These are phyloP conservation scores for Gambelia wislizenii DNA, from an alignment of 2,797 vertebrate genomes.

Conservation along the genomic window DNA sequence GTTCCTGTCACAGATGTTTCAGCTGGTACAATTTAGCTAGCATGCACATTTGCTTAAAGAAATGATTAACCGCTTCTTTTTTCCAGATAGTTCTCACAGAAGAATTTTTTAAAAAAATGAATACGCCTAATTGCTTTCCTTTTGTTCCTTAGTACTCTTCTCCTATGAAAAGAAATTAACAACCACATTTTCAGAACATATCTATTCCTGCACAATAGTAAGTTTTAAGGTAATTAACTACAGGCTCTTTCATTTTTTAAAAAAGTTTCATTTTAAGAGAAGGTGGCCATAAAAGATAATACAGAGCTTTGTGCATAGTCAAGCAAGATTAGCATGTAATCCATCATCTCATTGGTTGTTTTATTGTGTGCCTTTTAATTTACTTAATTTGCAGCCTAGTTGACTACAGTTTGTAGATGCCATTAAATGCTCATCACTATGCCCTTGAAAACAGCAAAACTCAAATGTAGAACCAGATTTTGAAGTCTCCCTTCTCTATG, in stretches of 20 bases:
- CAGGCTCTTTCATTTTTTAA: not conserved
- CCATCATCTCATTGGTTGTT: not conserved
- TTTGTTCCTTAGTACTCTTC: conserved; percentile 66
- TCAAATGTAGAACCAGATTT: too few relatives aligned
- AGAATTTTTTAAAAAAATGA: conserved; percentile 48
- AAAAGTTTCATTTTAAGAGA: not conserved
- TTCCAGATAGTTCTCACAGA: conserved; percentile 52
- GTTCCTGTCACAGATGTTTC: conserved; percentile 61
- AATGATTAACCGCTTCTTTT: conserved; percentile 65
- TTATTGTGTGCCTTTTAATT: not conserved
- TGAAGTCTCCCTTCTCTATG: not conserved
- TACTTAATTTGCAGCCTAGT: not conserved
- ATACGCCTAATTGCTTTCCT: conserved; percentile 65
- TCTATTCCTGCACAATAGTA: conserved; percentile 51
- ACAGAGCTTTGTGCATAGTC: not conserved
- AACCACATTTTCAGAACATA: conserved; percentile 67
- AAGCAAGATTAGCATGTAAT: not conserved
- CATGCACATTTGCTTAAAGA: conserved; percentile 68
- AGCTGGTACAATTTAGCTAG: conserved; percentile 72
- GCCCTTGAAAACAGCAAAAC: not conserved
- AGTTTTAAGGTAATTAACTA: conserved; percentile 35
- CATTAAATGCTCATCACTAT: not conserved
- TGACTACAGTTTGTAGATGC: not conserved
- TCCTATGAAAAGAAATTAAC: conserved; percentile 68
- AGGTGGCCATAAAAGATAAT: not conserved